A percentile compares a stretch with the other conserved stretches of the same genome.
phyloP scores from a whole-genome alignment of 2,113 vertebrate genomes.

The Nycticorax nycticorax region DNA sequence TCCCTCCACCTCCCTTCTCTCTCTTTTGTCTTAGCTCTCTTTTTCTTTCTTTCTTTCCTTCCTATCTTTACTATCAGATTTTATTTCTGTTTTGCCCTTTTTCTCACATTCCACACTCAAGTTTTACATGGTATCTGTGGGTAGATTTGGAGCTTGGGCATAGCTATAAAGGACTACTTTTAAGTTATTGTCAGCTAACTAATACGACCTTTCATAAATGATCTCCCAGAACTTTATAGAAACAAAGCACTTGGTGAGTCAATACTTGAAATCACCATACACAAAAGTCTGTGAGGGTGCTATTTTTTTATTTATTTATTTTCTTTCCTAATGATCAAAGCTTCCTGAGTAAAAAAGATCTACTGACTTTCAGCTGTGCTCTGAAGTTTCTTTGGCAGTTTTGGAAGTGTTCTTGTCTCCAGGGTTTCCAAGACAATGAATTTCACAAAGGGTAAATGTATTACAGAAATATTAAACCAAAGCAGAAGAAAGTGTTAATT shows the following conservation, averaged over 20 bases:
- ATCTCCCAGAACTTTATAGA: neutral
- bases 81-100: neutral
- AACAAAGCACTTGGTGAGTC: neutral
- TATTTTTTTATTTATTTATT: neutral
- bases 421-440: neutral
- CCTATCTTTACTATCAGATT: neutral
- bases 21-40: rapidly evolving
- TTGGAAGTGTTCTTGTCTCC: neutral
- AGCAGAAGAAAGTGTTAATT: neutral
- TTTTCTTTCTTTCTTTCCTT: neutral
- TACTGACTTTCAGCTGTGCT: neutral
- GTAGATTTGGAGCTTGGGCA: neutral
- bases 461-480: neutral
- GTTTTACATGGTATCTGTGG: neutral
- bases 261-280: neutral
- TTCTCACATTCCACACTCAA: neutral
- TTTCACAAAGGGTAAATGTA: neutral
- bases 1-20: neutral
- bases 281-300: neutral
- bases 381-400: neutral
- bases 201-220: neutral
- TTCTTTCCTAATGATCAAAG: neutral
- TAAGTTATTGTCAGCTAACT: neutral
- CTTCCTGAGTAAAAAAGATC: neutral
- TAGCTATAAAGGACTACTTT: neutral